Percentiles rank a stretch among this genome's conserved stretches.
phyloP scores from a whole-genome alignment of 2,888 invertebrate genomes.

The Drosophila testacea region DNA sequence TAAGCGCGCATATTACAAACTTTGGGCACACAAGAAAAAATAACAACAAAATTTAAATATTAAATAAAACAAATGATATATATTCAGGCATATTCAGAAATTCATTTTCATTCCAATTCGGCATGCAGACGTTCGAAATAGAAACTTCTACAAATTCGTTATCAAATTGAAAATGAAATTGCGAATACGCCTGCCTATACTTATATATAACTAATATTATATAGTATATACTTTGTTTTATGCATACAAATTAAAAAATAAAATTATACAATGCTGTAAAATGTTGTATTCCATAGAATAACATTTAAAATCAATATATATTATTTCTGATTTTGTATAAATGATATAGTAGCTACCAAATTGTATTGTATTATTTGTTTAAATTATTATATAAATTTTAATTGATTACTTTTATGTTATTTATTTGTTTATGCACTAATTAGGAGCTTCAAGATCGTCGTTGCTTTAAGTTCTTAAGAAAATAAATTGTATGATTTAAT shows the following conservation, averaged over 20 bases:
- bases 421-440: conserved; percentile 74
- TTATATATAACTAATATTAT: conserved; percentile 28
- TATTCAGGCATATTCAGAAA: conserved; percentile 28
- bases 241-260: conserved; percentile 48
- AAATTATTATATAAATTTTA: conserved; percentile 16
- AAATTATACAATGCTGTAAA: conserved; percentile 48
- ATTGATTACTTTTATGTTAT: conserved; percentile 43
- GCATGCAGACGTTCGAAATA: neutral
- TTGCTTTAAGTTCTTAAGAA: conserved; percentile 75
- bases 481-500: conserved; percentile 62
- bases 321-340: conserved; percentile 46
- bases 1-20: conserved; percentile 78
- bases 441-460: conserved; percentile 82
- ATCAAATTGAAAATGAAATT: conserved; percentile 1
- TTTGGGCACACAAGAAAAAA: conserved; percentile 78
- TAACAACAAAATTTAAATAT: conserved; percentile 80
- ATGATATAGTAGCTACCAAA: conserved; percentile 79
- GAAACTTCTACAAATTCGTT: neutral
- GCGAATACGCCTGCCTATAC: conserved; percentile 22
- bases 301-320: conserved; percentile 51
- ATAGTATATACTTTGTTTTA: conserved; percentile 30
- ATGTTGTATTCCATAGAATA: conserved; percentile 54
- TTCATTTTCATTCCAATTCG: neutral
- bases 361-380: conserved; percentile 42
- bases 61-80: conserved; percentile 76